Base-by-base conservation (phyloP, 1,140 invertebrate species). In the Calosoma granatense region DNA sequence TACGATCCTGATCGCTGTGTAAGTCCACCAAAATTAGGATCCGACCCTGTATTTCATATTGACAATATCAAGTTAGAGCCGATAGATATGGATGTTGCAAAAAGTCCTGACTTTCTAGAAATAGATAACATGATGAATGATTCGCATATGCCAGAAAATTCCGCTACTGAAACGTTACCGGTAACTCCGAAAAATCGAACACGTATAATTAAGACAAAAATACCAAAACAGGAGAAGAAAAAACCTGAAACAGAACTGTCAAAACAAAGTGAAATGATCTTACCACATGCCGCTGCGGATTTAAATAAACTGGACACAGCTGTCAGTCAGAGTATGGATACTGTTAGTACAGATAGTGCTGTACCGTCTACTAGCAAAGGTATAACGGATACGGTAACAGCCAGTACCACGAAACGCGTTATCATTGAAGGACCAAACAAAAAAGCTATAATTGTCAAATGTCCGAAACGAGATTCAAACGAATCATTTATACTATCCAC, bases 61-160 rank as follows among this genome's bases (percentile, higher is more conserved):
- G 53, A 36, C 14, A 36, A 19, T 14, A 55, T 55, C 9, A 55
- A 55, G 36, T 36, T 22, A 14, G 53, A 55, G 36, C 53, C 53
- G 6, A 55, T 55, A 9, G 53, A 55, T 36, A 9, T 55, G 4
- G 53, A 55, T 11, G 22, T 12, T 4, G 9, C 41, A 17, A 9
- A 47, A 12, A 47, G 41, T 47, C 41, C 41, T 4, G 17, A 11
- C 4, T 17, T 47, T 12, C 3, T 17, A 17, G 3, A 11, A 47
- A 47, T 47, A 3, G 41, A 47, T 17, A 3, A 47, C 9, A 12
- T 17, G 17, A 11, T 47, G 17, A 12, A 9, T 47, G 41, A 47
- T 12, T 11, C 41, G 26, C 6, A 36, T 36, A 36, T 36, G 26
- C 6, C 6, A 6, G 6, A 9, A n/a, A 36, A n/a, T 36, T 9